These are phyloP conservation scores for Grammomys surdaster DNA, from an alignment of 2,113 vertebrate species.

Conservation along the genomic window DNA sequence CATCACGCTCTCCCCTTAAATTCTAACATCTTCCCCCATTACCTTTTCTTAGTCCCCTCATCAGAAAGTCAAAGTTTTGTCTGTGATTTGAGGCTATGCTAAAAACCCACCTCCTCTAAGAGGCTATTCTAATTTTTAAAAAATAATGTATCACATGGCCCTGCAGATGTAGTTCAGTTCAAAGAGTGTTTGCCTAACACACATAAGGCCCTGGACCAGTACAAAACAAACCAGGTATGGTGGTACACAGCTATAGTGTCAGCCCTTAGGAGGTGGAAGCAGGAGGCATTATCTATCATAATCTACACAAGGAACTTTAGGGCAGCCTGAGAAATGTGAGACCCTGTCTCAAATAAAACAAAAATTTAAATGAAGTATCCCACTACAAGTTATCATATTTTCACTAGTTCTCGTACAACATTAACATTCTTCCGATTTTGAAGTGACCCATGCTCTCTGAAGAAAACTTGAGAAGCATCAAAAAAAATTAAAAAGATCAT, in stretches of 20 bases:
- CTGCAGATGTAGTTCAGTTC: not conserved
- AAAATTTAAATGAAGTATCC: not conserved
- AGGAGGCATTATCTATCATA: not conserved
- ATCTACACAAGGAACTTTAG: not conserved
- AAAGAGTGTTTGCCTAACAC: not conserved
- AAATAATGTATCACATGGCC: not conserved
- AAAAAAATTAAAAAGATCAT: constrained; percentile 57
- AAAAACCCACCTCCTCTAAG: constrained; percentile 32
- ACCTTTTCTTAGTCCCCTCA: not conserved
- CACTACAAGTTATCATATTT: not conserved
- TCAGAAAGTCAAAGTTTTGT: constrained; percentile 28
- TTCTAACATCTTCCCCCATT: constrained; percentile 11
- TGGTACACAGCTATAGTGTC: not conserved
- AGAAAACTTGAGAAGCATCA: constrained; percentile 60
- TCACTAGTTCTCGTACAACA: constrained; percentile 9
- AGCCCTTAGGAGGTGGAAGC: not conserved
- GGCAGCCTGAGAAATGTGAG: not conserved
- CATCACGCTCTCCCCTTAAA: constrained; percentile 16
- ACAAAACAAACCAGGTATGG: not conserved
- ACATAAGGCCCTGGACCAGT: not conserved
- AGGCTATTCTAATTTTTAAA: not conserved
- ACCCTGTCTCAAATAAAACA: not conserved
- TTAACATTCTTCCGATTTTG: constrained; percentile 32
- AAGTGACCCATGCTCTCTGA: constrained; percentile 32
- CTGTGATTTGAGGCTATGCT: not conserved